A percentile compares a stretch with the other conserved stretches of the same genome.
Evolutionary conservation across 2,888 invertebrate species (phyloP).

Genomic region (Ophion obscuratus): DNA sequence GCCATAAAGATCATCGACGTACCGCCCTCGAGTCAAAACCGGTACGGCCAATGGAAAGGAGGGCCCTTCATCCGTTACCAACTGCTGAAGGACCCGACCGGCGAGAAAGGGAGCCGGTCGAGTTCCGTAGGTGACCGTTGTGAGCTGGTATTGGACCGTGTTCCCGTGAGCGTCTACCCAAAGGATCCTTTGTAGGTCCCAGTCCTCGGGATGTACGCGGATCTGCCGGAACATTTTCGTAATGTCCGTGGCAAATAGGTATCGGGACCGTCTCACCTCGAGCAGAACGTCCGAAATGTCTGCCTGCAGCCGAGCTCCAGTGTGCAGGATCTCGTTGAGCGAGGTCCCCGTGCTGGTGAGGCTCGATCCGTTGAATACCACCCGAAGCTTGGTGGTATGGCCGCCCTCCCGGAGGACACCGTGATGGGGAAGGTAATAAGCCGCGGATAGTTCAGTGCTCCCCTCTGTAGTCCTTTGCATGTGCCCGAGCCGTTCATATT

Average conservation of each 20-base stretch:
- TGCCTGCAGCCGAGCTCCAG: too few species aligned
- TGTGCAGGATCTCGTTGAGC: too few species aligned
- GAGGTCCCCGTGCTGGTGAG: too few species aligned
- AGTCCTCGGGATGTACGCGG: too few species aligned
- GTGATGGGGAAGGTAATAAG: neutral
- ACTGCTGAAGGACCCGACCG: neutral
- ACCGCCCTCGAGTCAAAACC: neutral
- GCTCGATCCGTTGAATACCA: neutral
- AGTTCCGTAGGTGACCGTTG: too few species aligned
- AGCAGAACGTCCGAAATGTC: too few species aligned
- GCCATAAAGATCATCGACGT: neutral
- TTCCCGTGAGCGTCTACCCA: neutral
- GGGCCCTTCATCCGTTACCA: neutral
- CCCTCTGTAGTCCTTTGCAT: neutral
- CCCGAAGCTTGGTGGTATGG: neutral
- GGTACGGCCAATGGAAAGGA: neutral
- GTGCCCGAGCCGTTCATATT: constrained; percentile 18
- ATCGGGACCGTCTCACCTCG: too few species aligned
- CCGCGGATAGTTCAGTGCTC: neutral
- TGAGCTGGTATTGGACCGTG: neutral
- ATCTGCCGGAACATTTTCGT: too few species aligned
- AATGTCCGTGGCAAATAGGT: too few species aligned
- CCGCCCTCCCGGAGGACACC: neutral
- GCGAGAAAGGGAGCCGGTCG: neutral
- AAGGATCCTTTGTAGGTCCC: neutral